Evolutionary conservation across 2,888 invertebrate genomes (phyloP), one percentile per base, ranked within the genome.

Genomic region (Eilema depressum): DNA sequence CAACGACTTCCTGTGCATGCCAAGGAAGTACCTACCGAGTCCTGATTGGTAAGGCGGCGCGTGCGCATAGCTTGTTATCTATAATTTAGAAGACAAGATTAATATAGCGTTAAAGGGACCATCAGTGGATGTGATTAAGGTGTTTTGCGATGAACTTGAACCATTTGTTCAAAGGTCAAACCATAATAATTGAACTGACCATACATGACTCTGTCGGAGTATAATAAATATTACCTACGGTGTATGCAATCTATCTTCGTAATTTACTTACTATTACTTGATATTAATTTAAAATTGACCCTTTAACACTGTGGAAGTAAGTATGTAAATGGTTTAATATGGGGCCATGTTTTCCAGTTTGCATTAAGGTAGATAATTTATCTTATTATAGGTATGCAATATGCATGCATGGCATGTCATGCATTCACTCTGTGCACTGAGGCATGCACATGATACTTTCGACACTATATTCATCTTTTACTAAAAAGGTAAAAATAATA

Each of bases 1-100:
- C 78, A 81, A 83, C 75, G 80, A 88, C 86, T 91, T 92, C 91
- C 92, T 90, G 88, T 83, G 88, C 77, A 80, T 70, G 73, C 75
- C 79, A 76, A 83, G 84, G 87, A 88, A 86, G 86, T 83, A 59
- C 23, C 57, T n/a, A n/a, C 53, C 26, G 77, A 84, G 83, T 86
- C 87, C 84, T 84, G 85, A 84, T 84, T 81, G 86, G 83, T 84
- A 77, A 81, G 80, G 79, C 73, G 83, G 83, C 86, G 86, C 88
- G 87, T 87, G 86, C 85, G 81, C 84, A 75, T 74, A 77, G 80
- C 85, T 84, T 81, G 84, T 85, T 86, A 84, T 71, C 83, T 84
- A 77, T 86, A 87, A 89, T 88, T 88, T 86, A 73, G 71, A 78
- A 75, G 75, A 83, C 83, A 86, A 86, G 86, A 88, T 86, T 86